Evolutionary conservation across 2,888 invertebrate genomes (phyloP).

Genomic region (Eupithecia inturbata): DNA sequence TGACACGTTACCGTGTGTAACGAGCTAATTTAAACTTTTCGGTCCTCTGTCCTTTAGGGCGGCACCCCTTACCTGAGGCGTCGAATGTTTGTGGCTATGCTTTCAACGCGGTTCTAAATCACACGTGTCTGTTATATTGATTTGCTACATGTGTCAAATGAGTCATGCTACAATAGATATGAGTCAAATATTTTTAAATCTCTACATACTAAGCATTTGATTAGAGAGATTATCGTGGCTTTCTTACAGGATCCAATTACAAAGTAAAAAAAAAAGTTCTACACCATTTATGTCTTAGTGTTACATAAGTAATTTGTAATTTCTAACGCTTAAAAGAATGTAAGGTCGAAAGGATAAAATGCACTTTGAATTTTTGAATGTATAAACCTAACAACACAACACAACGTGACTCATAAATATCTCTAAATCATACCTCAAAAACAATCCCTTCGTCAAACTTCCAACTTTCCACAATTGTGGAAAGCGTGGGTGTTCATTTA

Average conservation of each 20-base stretch:
- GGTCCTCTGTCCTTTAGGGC: constrained; percentile 72
- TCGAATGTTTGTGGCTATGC: constrained; percentile 65
- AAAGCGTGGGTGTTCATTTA: constrained; percentile 67
- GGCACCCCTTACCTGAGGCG: constrained; percentile 75
- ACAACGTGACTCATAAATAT: not conserved
- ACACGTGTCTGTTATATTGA: constrained; percentile 47
- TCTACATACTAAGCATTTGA: not conserved
- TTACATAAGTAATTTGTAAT: not conserved
- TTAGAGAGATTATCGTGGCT: not conserved
- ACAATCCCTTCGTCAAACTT: constrained; percentile 24
- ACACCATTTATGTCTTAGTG: not conserved
- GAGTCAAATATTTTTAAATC: not conserved
- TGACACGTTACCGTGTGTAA: constrained; percentile 73
- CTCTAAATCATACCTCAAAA: constrained; percentile 36
- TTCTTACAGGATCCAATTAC: not conserved
- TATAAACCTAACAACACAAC: not conserved
- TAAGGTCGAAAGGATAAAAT: not conserved
- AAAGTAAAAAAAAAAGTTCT: not conserved
- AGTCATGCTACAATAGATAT: constrained; percentile 18
- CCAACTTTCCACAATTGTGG: constrained; percentile 42
- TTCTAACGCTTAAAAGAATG: not conserved
- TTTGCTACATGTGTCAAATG: constrained; percentile 30
- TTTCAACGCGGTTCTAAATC: constrained; percentile 68
- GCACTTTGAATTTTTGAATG: not conserved
- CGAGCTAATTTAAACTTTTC: constrained; percentile 85